phyloP scores from a whole-genome alignment of 1,140 invertebrate genomes.

The Zaprionus vittiger region DNA sequence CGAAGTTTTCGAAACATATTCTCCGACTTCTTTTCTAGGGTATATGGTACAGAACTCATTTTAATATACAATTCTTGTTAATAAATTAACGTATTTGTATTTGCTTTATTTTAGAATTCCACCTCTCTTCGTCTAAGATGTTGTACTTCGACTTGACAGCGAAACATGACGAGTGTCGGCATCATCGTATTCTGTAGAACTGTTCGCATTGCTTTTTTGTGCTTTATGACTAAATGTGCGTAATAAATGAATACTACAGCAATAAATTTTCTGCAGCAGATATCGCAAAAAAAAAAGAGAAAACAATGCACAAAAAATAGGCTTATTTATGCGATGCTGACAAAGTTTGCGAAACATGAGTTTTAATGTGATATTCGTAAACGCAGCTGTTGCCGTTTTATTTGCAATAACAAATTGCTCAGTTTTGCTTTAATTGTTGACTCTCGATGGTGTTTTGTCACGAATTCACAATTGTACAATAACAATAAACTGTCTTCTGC shows the following conservation, averaged over 20 bases:
- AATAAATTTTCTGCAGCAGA: conserved; percentile 64
- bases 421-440: conserved; percentile 59
- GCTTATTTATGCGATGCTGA: conserved; percentile 68
- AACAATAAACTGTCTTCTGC: conserved; percentile 21
- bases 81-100: conserved; percentile 56
- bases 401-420: conserved; percentile 67
- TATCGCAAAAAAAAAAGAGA: conserved; percentile 31
- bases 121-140: conserved; percentile 22
- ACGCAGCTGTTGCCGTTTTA: conserved; percentile 68
- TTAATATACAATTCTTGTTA: not conserved
- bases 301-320: conserved; percentile 40
- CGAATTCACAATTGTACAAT: conserved; percentile 47
- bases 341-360: conserved; percentile 68
- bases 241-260: conserved; percentile 69
- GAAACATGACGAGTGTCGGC: conserved; percentile 61
- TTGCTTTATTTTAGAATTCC: conserved; percentile 54
- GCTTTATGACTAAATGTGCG: conserved; percentile 78
- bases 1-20: not conserved
- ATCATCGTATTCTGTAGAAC: conserved; percentile 39
- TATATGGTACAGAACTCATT: not conserved
- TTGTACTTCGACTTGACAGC: conserved; percentile 48
- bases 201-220: conserved; percentile 38
- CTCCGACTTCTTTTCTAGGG: not conserved
- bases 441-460: conserved; percentile 71
- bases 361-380: conserved; percentile 58